Evolutionary conservation across 2,797 vertebrate species (phyloP).

Genomic region (Bradypus variegatus): DNA sequence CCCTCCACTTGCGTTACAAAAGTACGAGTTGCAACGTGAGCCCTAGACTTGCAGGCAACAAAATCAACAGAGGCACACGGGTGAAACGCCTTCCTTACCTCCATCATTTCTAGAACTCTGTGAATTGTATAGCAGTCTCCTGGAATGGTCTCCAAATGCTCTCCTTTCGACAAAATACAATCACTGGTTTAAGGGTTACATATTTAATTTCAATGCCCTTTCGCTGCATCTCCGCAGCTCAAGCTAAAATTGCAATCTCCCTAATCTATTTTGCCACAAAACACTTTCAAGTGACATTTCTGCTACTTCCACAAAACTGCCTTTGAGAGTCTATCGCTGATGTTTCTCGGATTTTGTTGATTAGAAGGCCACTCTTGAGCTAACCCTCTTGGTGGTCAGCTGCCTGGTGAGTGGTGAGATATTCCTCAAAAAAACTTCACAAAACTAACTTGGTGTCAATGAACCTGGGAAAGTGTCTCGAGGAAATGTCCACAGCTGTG

Average conservation of each 20-base stretch:
- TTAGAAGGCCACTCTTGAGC: neutral
- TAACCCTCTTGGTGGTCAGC: neutral
- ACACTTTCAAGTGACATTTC: neutral
- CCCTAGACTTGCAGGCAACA: fast-evolving
- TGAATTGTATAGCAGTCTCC: neutral
- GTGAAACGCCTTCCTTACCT: neutral
- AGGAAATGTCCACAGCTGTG: neutral
- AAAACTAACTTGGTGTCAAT: neutral
- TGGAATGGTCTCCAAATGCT: neutral
- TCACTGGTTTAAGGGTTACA: neutral
- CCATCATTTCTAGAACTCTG: neutral
- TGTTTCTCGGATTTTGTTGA: neutral
- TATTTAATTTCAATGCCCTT: neutral
- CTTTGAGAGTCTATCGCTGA: neutral
- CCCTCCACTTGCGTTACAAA: neutral
- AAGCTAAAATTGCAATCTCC: neutral
- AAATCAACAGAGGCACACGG: too few relatives aligned
- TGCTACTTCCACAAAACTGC: neutral
- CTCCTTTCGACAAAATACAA: neutral
- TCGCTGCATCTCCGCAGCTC: neutral
- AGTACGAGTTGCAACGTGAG: neutral
- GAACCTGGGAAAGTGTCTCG: neutral
- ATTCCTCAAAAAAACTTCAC: neutral
- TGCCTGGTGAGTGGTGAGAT: too few relatives aligned
- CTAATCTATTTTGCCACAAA: neutral